These are phyloP conservation scores for Sarcophaga caerulescens DNA, from an alignment of 2,888 invertebrate genomes.

Conservation along the genomic window DNA sequence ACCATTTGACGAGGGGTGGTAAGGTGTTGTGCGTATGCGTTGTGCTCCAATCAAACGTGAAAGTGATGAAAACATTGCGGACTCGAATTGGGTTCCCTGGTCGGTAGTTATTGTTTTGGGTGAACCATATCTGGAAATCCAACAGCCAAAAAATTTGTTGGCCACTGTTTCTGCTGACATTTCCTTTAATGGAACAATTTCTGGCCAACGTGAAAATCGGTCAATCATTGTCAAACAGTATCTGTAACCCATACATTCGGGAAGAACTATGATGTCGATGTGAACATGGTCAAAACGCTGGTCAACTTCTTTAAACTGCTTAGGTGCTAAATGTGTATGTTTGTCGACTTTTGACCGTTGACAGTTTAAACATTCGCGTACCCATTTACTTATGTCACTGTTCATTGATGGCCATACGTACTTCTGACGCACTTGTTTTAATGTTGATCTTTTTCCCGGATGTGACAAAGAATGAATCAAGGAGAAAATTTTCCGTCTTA, in stretches of 20 bases:
- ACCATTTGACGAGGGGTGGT: constrained; percentile 58
- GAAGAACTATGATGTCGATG: not conserved
- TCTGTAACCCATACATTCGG: not conserved
- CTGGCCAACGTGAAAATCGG: constrained; percentile 28
- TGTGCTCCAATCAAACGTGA: constrained; percentile 40
- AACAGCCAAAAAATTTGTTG: not conserved
- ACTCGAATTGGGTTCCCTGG: constrained; percentile 62
- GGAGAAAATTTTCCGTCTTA: constrained; percentile 6
- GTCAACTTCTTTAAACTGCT: not conserved
- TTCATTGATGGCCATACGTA: constrained; percentile 60
- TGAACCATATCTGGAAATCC: constrained; percentile 16
- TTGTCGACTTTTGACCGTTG: constrained; percentile 1
- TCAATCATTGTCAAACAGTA: constrained; percentile 20
- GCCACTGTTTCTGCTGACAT: constrained; percentile 13
- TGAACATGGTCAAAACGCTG: not conserved
- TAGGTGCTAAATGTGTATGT: constrained; percentile 1
- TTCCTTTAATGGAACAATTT: constrained; percentile 25
- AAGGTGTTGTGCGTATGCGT: constrained; percentile 54
- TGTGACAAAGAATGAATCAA: constrained; percentile 5
- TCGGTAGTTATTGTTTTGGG: constrained; percentile 52
- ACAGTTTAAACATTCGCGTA: constrained; percentile 2
- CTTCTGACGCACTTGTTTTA: constrained; percentile 55
- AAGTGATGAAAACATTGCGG: constrained; percentile 42
- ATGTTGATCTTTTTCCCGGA: not conserved
- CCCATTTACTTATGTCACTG: constrained; percentile 11